A percentile compares a stretch with the other conserved stretches of the same genome.
phyloP scores from a whole-genome alignment of 2,797 vertebrate genomes.

The Pteronotus mesoamericanus region DNA sequence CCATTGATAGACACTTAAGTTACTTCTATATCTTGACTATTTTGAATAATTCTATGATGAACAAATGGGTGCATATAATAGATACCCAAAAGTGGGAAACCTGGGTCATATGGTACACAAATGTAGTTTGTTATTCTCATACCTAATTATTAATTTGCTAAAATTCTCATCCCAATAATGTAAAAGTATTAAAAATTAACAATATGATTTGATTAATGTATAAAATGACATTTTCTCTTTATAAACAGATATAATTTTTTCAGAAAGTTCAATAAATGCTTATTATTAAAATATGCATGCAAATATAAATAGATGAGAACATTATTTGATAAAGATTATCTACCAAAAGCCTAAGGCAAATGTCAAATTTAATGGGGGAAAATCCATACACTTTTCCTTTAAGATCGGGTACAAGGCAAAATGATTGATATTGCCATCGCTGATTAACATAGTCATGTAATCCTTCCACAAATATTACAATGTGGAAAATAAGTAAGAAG shows the following conservation, averaged over 20 bases:
- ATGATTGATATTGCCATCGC: background rate
- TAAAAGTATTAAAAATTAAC: background rate
- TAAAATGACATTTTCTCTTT: background rate
- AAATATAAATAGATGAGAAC: background rate
- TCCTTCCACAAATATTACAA: background rate
- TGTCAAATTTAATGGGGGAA: background rate
- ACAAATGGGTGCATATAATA: background rate
- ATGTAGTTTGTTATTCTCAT: background rate
- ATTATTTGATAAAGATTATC: background rate
- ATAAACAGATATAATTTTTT: background rate
- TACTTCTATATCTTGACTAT: background rate
- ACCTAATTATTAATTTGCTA: background rate
- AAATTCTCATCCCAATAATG: background rate
- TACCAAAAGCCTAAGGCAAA: background rate
- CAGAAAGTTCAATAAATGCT: background rate
- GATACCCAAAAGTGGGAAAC: background rate
- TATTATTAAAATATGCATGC: background rate
- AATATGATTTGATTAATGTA: background rate
- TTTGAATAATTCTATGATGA: background rate
- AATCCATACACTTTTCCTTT: background rate
- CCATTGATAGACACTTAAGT: background rate
- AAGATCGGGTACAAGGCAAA: background rate
- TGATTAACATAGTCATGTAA: background rate
- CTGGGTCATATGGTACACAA: background rate
- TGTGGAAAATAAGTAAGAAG: background rate